phyloP scores from a whole-genome alignment of 2,888 invertebrate species.

The Dicyrtoma fusca region DNA sequence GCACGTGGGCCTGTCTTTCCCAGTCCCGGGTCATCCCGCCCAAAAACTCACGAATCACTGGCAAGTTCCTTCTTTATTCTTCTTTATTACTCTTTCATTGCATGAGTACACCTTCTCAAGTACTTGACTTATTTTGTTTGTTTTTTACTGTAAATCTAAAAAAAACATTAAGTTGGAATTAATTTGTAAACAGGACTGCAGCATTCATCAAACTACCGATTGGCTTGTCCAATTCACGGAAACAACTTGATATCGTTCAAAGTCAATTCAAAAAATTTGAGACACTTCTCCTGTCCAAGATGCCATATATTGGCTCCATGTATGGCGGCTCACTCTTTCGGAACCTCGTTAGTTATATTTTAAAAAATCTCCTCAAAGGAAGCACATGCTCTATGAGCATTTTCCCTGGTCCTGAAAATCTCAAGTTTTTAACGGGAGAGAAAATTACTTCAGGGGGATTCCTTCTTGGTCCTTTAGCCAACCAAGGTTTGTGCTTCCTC shows the following conservation, averaged over 20 bases:
- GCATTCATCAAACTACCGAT: slow-evolving; percentile 15
- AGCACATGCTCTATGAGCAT: slow-evolving; percentile 35
- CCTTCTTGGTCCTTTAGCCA: slow-evolving; percentile 26
- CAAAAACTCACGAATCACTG: slow-evolving; percentile 35
- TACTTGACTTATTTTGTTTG: too few species aligned
- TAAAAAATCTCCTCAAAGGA: slow-evolving; percentile 27
- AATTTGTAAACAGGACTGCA: slow-evolving; percentile 18
- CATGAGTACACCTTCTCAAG: too few species aligned
- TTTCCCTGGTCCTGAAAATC: slow-evolving; percentile 32
- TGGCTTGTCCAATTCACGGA: neutral
- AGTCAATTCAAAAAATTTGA: slow-evolving; percentile 18
- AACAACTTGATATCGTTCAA: slow-evolving; percentile 8
- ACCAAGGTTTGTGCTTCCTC: slow-evolving; percentile 15
- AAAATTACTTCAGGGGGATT: slow-evolving; percentile 25
- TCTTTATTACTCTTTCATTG: too few species aligned
- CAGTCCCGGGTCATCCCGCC: slow-evolving; percentile 32
- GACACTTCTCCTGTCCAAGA: slow-evolving; percentile 27
- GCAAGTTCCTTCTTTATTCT: neutral
- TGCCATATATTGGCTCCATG: slow-evolving; percentile 15
- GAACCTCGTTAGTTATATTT: slow-evolving; percentile 13
- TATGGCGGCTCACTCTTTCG: slow-evolving; percentile 21
- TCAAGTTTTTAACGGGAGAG: slow-evolving; percentile 26
- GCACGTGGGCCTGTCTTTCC: slow-evolving; percentile 31
- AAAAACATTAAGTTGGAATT: too few species aligned
- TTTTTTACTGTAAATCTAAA: neutral